Percentiles rank a stretch among this genome's conserved stretches.
phyloP scores from a whole-genome alignment of 1,140 invertebrate genomes.

The Drosophila setifemur region DNA sequence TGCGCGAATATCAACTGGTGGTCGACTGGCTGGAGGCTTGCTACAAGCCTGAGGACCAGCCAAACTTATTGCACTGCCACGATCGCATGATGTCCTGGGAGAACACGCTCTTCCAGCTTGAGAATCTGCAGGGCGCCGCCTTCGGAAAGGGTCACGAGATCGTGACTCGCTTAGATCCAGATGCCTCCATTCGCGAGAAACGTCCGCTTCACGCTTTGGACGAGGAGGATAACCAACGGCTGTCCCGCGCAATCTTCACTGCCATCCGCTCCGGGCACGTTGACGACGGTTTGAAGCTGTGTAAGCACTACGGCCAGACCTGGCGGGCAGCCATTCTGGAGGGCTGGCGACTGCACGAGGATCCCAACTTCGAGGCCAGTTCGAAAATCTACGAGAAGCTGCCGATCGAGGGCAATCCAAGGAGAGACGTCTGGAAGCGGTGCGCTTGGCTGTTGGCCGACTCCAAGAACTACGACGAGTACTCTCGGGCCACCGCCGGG shows the following conservation, averaged over 20 bases:
- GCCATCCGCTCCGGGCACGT: slow-evolving; percentile 93
- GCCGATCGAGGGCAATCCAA: slow-evolving; percentile 91
- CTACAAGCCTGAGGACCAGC: slow-evolving; percentile 87
- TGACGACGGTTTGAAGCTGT: slow-evolving; percentile 92
- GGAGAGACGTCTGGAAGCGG: slow-evolving; percentile 95
- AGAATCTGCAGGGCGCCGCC: slow-evolving; percentile 83
- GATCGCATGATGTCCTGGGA: slow-evolving; percentile 93
- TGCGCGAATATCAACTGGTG: slow-evolving; percentile 92
- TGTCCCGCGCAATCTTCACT: slow-evolving; percentile 88
- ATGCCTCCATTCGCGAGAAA: slow-evolving; percentile 92
- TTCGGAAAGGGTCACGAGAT: slow-evolving; percentile 84
- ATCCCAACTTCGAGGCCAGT: slow-evolving; percentile 88
- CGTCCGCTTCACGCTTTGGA: slow-evolving; percentile 94
- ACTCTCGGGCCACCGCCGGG: slow-evolving; percentile 88
- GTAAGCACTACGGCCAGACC: slow-evolving; percentile 92
- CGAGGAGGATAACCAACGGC: slow-evolving; percentile 91
- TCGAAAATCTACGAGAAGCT: slow-evolving; percentile 81
- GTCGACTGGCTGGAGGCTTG: slow-evolving; percentile 96
- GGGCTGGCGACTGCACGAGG: slow-evolving; percentile 93
- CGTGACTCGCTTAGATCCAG: slow-evolving; percentile 94
- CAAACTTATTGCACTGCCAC: slow-evolving; percentile 87
- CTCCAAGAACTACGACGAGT: slow-evolving; percentile 84
- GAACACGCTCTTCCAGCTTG: slow-evolving; percentile 93
- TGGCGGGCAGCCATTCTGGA: slow-evolving; percentile 95
- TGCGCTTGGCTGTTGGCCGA: slow-evolving; percentile 89